Evolutionary conservation across 2,888 invertebrate genomes (phyloP).

Genomic region (Gortyna flavago): DNA sequence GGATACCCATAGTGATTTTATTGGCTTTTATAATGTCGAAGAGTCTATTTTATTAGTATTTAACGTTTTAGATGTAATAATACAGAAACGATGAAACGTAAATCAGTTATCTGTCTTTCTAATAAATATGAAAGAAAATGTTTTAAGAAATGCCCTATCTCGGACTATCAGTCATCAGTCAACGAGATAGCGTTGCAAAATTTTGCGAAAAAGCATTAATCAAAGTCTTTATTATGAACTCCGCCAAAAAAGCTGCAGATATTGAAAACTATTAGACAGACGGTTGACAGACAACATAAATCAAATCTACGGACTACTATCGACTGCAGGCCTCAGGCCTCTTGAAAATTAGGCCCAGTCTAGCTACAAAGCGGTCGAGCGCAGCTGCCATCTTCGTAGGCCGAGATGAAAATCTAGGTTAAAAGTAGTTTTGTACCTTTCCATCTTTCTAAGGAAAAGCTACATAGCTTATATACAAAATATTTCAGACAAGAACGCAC

Average conservation of each 20-base stretch:
- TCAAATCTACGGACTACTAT: slow-evolving; percentile 49
- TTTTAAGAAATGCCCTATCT: background rate
- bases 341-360: slow-evolving; percentile 57
- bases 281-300: slow-evolving; percentile 53
- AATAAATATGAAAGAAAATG: slow-evolving; percentile 3
- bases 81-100: background rate
- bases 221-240: slow-evolving; percentile 31
- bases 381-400: slow-evolving; percentile 65
- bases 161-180: slow-evolving; percentile 29
- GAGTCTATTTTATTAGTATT: slow-evolving; percentile 13
- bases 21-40: slow-evolving; percentile 13
- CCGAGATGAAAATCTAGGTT: slow-evolving; percentile 72
- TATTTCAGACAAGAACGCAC: slow-evolving; percentile 6
- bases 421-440: slow-evolving; percentile 68
- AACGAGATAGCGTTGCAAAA: slow-evolving; percentile 17
- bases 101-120: slow-evolving; percentile 5
- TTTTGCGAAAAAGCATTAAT: slow-evolving; percentile 27
- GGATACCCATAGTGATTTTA: slow-evolving; percentile 15
- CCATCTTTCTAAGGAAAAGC: slow-evolving; percentile 37
- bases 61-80: slow-evolving; percentile 5
- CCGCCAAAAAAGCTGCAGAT: slow-evolving; percentile 25
- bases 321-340: slow-evolving; percentile 50
- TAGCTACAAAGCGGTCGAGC: slow-evolving; percentile 60
- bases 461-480: background rate
- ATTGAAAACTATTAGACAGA: slow-evolving; percentile 38